Evolutionary conservation across 2,888 invertebrate genomes (phyloP), one percentile per base, ranked within the genome.

Genomic region (Spodoptera exigua): DNA sequence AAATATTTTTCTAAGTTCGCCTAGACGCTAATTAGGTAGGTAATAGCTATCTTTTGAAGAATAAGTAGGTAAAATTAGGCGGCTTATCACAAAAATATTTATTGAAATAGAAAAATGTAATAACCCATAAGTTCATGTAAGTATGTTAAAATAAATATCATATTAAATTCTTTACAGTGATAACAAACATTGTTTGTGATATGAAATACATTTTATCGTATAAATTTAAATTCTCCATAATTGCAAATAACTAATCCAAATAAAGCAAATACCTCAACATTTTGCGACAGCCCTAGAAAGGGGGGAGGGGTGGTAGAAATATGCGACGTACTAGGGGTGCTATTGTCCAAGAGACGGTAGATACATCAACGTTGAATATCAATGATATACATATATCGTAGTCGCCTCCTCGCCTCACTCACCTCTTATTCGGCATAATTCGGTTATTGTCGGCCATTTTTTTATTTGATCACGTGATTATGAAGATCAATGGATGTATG

Each of bases 311-410:
- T 70, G 82, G 83, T 81, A 84, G 81, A 81, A 83, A 80, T 82
- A 84, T 84, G 82, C 78, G 83, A 83, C 81, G 76, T 79, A 78
- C 76, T 72, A 73, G 85, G 86, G 86, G 83, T 79, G 81, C 86
- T 82, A 88, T 90, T 88, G 89, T 90, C 86, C 86, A 81, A 74
- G 75, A 80, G 81, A 57, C 80, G 81, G 77, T 84, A 83, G 27
- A 90, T 90, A 90, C 87, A 90, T 90, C 91, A 90, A 87, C 85
- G 89, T 87, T 86, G 89, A 87, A 91, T 90, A 89, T 89, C 89
- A 88, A 90, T 90, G 89, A 80, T 72, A 83, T 81, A 82, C 89
- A 90, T 90, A 86, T 84, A 89, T 90, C 85, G 80, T 70, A 69
- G 69, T 76, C 80, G 78, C 27, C 27, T 27, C 27, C 70, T 76